Percentiles rank a stretch among this genome's conserved stretches.
Conservation (phyloP, 2,888 invertebrate species). For the Nomada fabriciana region DNA sequence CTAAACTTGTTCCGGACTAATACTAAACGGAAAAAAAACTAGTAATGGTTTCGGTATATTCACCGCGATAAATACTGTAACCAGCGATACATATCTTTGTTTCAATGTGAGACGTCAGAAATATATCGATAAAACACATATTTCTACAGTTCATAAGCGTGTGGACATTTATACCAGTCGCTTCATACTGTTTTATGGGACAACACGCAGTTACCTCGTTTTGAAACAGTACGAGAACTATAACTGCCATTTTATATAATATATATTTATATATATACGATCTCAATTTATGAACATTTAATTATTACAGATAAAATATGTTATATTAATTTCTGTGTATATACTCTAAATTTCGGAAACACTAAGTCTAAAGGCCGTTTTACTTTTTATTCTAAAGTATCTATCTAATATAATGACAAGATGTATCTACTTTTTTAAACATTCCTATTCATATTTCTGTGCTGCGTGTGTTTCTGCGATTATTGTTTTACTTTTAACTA, state of each 20-base stretch:
- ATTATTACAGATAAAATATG: constrained; percentile 58
- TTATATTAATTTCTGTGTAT: constrained; percentile 55
- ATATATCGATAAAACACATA: constrained; percentile 50
- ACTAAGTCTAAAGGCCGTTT: constrained; percentile 68
- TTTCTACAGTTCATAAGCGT: constrained; percentile 39
- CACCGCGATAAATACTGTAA: constrained; percentile 66
- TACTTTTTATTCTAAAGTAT: constrained; percentile 63
- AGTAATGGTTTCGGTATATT: constrained; percentile 55
- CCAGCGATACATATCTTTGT: constrained; percentile 57
- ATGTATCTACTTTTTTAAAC: constrained; percentile 68
- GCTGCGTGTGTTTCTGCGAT: constrained; percentile 48
- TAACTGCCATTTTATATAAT: constrained; percentile 17
- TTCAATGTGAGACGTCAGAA: constrained; percentile 51
- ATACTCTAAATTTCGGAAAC: constrained; percentile 54
- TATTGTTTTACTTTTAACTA: constrained; percentile 59
- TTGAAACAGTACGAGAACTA: constrained; percentile 24
- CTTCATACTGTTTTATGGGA: constrained; percentile 47
- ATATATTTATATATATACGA: constrained; percentile 21
- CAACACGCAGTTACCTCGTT: constrained; percentile 31
- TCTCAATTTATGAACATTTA: constrained; percentile 53
- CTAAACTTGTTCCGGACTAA: constrained; percentile 61
- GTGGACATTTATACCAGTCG: constrained; percentile 35
- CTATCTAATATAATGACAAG: constrained; percentile 75
- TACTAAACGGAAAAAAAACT: constrained; percentile 63
- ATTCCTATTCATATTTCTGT: constrained; percentile 36